A percentile compares a stretch with the other conserved stretches of the same genome.
These are phyloP conservation scores for Hoplias malabaricus DNA, from an alignment of 2,113 vertebrate genomes.

Conservation along the genomic window DNA sequence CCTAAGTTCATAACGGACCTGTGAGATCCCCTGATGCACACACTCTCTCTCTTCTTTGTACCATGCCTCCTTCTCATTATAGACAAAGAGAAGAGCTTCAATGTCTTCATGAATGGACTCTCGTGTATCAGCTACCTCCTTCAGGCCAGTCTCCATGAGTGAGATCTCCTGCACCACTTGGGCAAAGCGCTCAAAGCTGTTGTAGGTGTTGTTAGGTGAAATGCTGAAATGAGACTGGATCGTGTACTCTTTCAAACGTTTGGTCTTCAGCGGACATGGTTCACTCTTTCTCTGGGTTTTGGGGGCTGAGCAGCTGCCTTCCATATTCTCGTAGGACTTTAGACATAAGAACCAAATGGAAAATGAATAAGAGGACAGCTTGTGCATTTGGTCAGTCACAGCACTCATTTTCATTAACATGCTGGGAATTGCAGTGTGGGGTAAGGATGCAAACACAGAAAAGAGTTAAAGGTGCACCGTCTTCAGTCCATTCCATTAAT, in stretches of 20 bases:
- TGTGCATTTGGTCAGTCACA: slow-evolving; percentile 44
- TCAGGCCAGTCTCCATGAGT: slow-evolving; percentile 63
- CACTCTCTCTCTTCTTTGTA: slow-evolving; percentile 83
- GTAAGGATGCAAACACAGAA: slow-evolving; percentile 36
- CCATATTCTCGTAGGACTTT: slow-evolving; percentile 70
- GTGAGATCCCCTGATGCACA: slow-evolving; percentile 78
- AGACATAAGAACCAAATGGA: slow-evolving; percentile 78
- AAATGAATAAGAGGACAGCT: slow-evolving; percentile 64
- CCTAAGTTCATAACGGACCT: slow-evolving; percentile 78
- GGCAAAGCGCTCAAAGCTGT: slow-evolving; percentile 85
- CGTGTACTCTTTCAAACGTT: slow-evolving; percentile 85
- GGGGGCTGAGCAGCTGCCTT: slow-evolving; percentile 66
- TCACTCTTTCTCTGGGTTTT: slow-evolving; percentile 71
- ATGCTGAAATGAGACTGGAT: slow-evolving; percentile 85
- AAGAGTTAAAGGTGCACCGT: slow-evolving; percentile 52
- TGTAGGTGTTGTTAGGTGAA: slow-evolving; percentile 85
- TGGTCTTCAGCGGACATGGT: slow-evolving; percentile 81
- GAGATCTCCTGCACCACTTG: slow-evolving; percentile 78
- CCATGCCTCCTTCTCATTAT: slow-evolving; percentile 85
- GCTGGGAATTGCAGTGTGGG: slow-evolving; percentile 44
- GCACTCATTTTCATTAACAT: slow-evolving; percentile 50
- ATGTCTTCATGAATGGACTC: slow-evolving; percentile 80
- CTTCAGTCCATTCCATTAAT: slow-evolving; percentile 55
- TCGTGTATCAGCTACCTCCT: slow-evolving; percentile 63
- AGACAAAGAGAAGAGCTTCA: slow-evolving; percentile 83